Evolutionary conservation across 2,888 invertebrate species (phyloP), one percentile per base, ranked within the genome.

Genomic region (Chrysodeixis includens): DNA sequence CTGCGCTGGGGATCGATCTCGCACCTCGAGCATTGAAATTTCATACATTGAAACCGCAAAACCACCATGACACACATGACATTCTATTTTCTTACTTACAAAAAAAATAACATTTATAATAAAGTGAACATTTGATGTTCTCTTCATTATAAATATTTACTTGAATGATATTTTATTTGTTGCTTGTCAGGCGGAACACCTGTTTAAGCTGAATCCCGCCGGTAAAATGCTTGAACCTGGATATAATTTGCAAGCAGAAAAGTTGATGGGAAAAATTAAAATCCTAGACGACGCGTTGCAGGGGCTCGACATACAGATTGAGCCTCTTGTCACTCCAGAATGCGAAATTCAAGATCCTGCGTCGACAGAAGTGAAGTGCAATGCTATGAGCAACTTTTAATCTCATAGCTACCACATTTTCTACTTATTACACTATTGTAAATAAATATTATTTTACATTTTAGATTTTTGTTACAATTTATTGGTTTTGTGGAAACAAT

Each of bases 141-240:
- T 18, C 3, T 1, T 40, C 10, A 49, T 10, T 49, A 4, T 49
- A 9, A 20, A 20, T 49, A 12, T 10, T 58, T 60, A 62, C 44
- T 53, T 66, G 40, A 57, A 54, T 61, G 30, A 55, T 26, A 46
- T 74, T 88, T 20, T 72, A 56, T 79, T 78, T 79, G 71, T 60
- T 69, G 55, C 61, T 72, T 49, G 62, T 72, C 83, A 96, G 96
- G 97, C 97, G 0, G 97, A 97, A 88, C 96, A 96, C 86, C 87
- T 97, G 58, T 97, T 97, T 89, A 96, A 96, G 83, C 92, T 96
- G 83, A 97, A 97, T 88, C 96, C 97, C 0, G 96, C 95, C 75
- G 97, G 97, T 0, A 96, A 96, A 88, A 96, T 97, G 96, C 95
- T 97, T 64, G 96, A 97, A 84, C 97, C 97, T 0, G 96, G 96